Evolutionary conservation across 2,888 invertebrate species (phyloP).

Genomic region (Calephelis perditalis): DNA sequence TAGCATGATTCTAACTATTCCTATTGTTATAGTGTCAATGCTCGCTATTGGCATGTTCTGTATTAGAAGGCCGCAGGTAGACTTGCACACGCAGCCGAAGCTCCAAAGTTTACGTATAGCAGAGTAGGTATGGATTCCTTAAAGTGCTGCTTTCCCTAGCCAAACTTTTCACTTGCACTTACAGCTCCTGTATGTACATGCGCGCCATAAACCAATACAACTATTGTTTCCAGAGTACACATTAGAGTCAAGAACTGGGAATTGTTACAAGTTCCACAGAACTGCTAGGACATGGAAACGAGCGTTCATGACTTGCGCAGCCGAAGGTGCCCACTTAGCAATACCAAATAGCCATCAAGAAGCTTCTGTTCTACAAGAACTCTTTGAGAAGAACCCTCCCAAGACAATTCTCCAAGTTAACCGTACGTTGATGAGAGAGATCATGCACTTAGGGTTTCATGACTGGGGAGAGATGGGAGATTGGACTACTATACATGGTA

Average conservation of each 20-base stretch:
- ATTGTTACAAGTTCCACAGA: constrained; percentile 35
- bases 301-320: constrained; percentile 33
- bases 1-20: no score
- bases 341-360: constrained; percentile 34
- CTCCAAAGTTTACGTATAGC: no score
- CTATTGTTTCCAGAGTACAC: constrained; percentile 24
- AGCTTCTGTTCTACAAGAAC: constrained; percentile 30
- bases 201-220: no score
- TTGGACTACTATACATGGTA: constrained; percentile 24
- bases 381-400: constrained; percentile 29
- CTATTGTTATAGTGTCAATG: no score
- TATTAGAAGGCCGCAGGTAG: no score
- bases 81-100: no score
- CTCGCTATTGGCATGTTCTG: no score
- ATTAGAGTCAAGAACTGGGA: constrained; percentile 28
- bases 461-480: constrained; percentile 20
- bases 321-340: constrained; percentile 34
- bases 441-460: constrained; percentile 18
- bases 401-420: constrained; percentile 15
- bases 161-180: no score
- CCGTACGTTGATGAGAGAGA: constrained; percentile 4
- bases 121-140: no score
- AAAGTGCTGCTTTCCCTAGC: no score
- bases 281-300: constrained; percentile 32
- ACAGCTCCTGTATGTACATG: no score